Conservation (phyloP, 2,113 vertebrate genomes). For the Lanius ludovicianus region DNA sequence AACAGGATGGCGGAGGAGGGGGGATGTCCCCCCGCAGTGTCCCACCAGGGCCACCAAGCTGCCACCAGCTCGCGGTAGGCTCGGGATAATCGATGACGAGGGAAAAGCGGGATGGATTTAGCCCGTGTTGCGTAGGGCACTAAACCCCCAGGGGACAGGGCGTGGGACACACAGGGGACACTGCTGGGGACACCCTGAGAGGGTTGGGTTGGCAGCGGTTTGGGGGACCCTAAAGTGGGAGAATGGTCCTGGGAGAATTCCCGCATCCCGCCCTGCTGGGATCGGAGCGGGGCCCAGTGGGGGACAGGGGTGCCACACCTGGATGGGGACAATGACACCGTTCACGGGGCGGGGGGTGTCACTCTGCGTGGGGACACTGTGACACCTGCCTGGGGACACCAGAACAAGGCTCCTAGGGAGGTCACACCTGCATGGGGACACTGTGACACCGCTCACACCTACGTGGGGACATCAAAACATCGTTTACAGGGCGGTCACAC, state of each 20-base stretch:
- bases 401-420: too few species aligned
- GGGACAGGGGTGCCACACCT: neutral
- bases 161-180: neutral
- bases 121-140: neutral
- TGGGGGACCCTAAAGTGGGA: too few species aligned
- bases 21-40: neutral
- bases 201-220: neutral
- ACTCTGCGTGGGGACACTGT: neutral
- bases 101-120: neutral
- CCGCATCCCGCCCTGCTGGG: neutral
- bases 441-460: neutral
- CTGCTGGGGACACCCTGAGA: neutral
- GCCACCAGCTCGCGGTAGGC: neutral
- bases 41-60: neutral
- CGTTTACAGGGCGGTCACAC: too few species aligned
- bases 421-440: neutral
- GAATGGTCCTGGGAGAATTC: too few species aligned
- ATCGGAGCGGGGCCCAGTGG: accelerated
- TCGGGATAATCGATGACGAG: neutral
- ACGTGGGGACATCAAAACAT: accelerated
- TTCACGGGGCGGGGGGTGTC: neutral
- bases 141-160: neutral
- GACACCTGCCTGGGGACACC: neutral
- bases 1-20: neutral
- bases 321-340: too few species aligned